Evolutionary conservation across 2,113 vertebrate genomes (phyloP), one percentile per base, ranked within the genome.

Genomic region (Callospermophilus lateralis): DNA sequence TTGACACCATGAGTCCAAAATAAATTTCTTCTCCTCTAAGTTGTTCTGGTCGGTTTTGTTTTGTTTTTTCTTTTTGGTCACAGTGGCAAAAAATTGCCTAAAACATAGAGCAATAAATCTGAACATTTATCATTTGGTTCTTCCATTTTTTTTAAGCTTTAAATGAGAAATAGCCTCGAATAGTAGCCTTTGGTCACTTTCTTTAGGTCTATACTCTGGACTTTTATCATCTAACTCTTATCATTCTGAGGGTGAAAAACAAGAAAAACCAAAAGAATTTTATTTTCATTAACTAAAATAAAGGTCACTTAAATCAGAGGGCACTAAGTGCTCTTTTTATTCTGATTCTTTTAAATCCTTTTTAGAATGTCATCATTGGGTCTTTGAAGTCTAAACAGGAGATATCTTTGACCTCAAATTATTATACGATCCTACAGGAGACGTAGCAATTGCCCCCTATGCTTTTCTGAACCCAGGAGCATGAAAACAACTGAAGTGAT

Each of bases 61-160:
- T 58, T 58, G 15, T 58, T 58, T 22, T 24, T 55, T 55, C 19
- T 19, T 20, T 61, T 61, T 61, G 5, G 22, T 61, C 8, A 24
- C 58, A 26, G 7, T 61, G 58, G 26, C 24, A 26, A 24, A 61
- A 61, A 61, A 20, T 2, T 61, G 58, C 22, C 22, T 61, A 61
- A 61, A 61, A 61, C 24, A 74, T 19, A 51, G 42, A n/a, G 13
- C 37, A 58, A 26, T 72, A 84, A 70, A 80, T 70, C 26, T 55
- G 12, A 80, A 76, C 19, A 30, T 26, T 79, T 76, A 32, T 80
- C 26, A 26, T 70, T 34, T 79, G 28, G 61, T 87, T 32, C 63
- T 79, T 63, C 4, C 20, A 7, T 84, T 95, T 55, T 95, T 55
- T 73, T 89, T 90, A 89, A 94, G 19, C 78, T 83, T 19, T 90